Base-by-base conservation (phyloP, 2,113 vertebrate species). In the Thymallus thymallus region DNA sequence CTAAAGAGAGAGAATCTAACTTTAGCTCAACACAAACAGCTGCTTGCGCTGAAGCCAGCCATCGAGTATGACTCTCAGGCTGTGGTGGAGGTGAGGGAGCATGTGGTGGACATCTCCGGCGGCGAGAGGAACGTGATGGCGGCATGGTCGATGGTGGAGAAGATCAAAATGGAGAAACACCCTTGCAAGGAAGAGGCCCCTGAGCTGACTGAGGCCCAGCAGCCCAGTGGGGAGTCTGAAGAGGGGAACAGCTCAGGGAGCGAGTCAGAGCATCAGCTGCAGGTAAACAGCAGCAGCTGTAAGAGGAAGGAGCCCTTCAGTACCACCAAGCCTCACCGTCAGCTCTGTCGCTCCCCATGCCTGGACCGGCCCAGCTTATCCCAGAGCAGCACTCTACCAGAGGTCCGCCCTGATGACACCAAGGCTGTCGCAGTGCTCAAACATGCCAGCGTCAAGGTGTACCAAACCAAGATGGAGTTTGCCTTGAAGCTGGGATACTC, bases 381-480 rank as follows among this genome's bases (percentile, higher is more conserved):
- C 32, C 96, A 98, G 88, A 95, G 95, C 88, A 96, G 97, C 85
- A 98, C 95, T 69, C 77, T 85, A 60, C 94, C 96, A 74, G 96
- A 98, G 73, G 69, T 85, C 1, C 92, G 91, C 1, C 81, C 94
- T 41, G 97, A 98, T 76, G 85, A 93, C 24, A 87, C 90, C 4
- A 85, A 89, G 58, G 2, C 72, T 0, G 76, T 67, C 51, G 30
- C 68, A 0, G 84, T 77, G 24, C 32, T 76, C 58, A 91, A 87
- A 76, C 75, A 85, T 10, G 86, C 88, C 77, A 78, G 94, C 55
- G 94, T 94, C 77, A 93, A 93, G 75, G 95, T 98, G 78, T 98
- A 98, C 82, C 98, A 98, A 88, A 93, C 94, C 45, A 99, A 99
- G 90, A 97, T 98, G 92, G 98, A 99, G 69, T 98, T 99, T 90